Base-by-base conservation (phyloP, 2,797 vertebrate genomes). In the Lagocephalus sceleratus region DNA sequence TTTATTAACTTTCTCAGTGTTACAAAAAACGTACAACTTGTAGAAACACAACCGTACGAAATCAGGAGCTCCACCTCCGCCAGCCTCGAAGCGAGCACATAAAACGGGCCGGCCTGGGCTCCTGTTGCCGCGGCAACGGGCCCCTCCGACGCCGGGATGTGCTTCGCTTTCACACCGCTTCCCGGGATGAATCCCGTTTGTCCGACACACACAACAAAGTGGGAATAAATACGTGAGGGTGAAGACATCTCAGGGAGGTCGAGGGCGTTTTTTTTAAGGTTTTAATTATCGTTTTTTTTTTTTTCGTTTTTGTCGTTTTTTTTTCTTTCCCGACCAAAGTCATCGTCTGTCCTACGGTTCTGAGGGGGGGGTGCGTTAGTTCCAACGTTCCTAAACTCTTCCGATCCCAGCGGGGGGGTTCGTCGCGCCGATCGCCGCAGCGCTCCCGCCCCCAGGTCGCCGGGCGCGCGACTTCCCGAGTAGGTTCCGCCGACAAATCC, bases 11-110 rank as follows among this genome's bases (percentile, higher is more conserved):
- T 83, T 66, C 69, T 85, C 47, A 80, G 66, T 71, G 83, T 82
- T 90, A 90, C 82, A 85, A 90, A 48, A n/a, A 88, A 81, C 85
- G 38, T 88, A 91, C 88, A 90, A 62, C 75, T 75, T 71, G 71
- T 84, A 84, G 77, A 88, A 90, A 89, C 75, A 83, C 68, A 80
- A 54, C 57, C 70, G 66, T 70, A 70, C 25, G 55, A 82, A 78
- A 46, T 68, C 71, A 78, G 85, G 70, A n/a, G 52, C 49, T 59
- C 46, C 66, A 65, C 12, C 59, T 81, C 62, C 75, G 81, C 70
- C 70, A 70, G 56, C 60, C 65, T 53, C 57, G 58, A 79, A 68
- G 47, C 82, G 67, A 77, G 81, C 66, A 67, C 65, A 71, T 46
- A n/a, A 25, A n/a, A 16, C 15, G 2, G 69, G 79, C 29, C 6